Conservation (phyloP, 1,140 invertebrate species). For the Trachymyrmex septentrionalis region DNA sequence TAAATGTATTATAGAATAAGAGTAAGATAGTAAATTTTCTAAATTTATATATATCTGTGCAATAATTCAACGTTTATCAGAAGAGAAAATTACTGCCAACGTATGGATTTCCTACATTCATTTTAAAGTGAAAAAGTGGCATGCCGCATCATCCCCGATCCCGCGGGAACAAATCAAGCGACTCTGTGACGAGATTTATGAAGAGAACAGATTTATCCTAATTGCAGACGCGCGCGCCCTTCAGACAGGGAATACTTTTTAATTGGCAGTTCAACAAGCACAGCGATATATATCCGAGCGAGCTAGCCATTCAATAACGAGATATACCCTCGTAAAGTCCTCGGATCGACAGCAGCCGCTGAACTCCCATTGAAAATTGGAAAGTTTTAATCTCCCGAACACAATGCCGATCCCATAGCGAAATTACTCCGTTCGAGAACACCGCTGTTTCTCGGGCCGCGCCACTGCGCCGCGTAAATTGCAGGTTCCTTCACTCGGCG, state of each 20-base stretch:
- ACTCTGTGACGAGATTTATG: slow-evolving; percentile 14
- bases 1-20: background rate
- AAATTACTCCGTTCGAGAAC: slow-evolving; percentile 53
- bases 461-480: slow-evolving; percentile 37
- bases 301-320: slow-evolving; percentile 51
- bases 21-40: background rate
- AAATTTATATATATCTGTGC: background rate
- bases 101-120: background rate
- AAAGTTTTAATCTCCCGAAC: slow-evolving; percentile 59
- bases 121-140: slow-evolving; percentile 15
- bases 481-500: slow-evolving; percentile 49
- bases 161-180: slow-evolving; percentile 29
- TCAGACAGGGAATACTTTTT: slow-evolving; percentile 44
- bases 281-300: slow-evolving; percentile 12
- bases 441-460: background rate
- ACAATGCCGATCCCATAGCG: slow-evolving; percentile 52
- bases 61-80: slow-evolving; percentile 3
- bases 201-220: slow-evolving; percentile 51
- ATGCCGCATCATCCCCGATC: background rate
- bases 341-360: slow-evolving; percentile 40
- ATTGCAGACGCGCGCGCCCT: slow-evolving; percentile 34
- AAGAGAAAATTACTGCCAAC: background rate
- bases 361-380: slow-evolving; percentile 55
- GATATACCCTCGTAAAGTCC: slow-evolving; percentile 46
- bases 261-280: slow-evolving; percentile 44